A percentile compares a stretch with the other conserved stretches of the same genome.
These are phyloP conservation scores for Saguinus midas DNA, from an alignment of 2,113 vertebrate genomes.

Conservation along the genomic window DNA sequence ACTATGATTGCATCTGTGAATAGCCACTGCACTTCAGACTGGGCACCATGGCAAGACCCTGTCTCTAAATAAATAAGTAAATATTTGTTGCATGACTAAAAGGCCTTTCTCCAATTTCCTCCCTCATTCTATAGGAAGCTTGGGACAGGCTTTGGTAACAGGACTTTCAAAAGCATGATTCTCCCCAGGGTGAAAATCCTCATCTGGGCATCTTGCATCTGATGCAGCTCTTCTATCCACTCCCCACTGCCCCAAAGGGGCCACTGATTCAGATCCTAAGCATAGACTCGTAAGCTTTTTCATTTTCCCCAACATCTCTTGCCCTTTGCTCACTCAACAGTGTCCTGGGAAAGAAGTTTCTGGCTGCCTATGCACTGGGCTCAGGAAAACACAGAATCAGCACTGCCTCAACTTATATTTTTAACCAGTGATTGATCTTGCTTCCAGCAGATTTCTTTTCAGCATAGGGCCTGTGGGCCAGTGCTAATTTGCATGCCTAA, in stretches of 20 bases:
- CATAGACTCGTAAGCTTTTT: neutral
- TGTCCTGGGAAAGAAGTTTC: neutral
- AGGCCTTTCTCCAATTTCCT: neutral
- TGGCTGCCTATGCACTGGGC: neutral
- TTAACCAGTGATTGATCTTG: constrained; percentile 4
- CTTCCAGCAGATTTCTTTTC: constrained; percentile 52
- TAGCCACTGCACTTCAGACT: neutral
- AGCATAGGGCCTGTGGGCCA: neutral
- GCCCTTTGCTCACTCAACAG: neutral
- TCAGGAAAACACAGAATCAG: neutral
- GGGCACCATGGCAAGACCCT: neutral
- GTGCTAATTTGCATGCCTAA: constrained; percentile 12
- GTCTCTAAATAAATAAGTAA: neutral
- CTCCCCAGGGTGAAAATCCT: neutral
- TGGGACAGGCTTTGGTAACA: neutral
- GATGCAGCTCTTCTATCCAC: neutral
- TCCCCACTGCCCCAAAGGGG: neutral
- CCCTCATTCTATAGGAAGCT: neutral
- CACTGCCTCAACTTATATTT: constrained; percentile 22
- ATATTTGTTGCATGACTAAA: neutral
- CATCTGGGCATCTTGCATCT: neutral
- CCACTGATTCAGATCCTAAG: neutral
- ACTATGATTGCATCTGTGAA: neutral
- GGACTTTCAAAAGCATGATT: neutral
- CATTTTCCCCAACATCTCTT: neutral